Evolutionary conservation across 2,797 vertebrate species (phyloP).

Genomic region (Spheniscus humboldti): DNA sequence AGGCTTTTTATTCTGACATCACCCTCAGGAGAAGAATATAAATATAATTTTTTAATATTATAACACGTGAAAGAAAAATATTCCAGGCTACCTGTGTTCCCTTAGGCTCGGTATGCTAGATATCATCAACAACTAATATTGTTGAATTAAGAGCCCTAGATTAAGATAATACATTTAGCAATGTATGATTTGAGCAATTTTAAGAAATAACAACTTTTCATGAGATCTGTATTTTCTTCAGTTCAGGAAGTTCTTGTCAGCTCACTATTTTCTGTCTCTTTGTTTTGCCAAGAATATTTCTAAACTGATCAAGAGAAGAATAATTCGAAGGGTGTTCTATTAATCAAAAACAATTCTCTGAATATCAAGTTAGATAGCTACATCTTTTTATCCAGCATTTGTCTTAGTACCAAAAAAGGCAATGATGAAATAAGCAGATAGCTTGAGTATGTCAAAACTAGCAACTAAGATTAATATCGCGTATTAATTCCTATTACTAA

Average conservation of each 20-base stretch:
- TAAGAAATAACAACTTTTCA: not conserved
- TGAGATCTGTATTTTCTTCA: not conserved
- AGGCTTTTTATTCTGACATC: not conserved
- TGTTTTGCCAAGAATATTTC: not conserved
- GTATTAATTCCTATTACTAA: not conserved
- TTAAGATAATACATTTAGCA: not conserved
- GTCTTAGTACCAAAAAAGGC: conserved; percentile 15
- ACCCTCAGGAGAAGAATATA: not conserved
- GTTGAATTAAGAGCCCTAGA: not conserved
- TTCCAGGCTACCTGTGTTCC: not conserved
- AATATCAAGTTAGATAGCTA: not conserved
- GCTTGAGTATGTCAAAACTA: not conserved
- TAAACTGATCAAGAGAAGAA: not conserved
- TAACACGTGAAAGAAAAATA: not conserved
- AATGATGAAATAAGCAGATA: not conserved
- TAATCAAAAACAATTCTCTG: not conserved
- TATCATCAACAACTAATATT: not conserved
- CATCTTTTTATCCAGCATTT: not conserved
- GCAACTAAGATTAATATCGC: not conserved
- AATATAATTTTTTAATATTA: not conserved
- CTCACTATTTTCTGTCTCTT: not conserved
- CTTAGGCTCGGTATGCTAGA: not conserved
- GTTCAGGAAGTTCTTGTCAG: not conserved
- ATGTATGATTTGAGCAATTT: not conserved
- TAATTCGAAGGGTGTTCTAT: not conserved